phyloP scores from a whole-genome alignment of 1,140 invertebrate species.

The Magallana ariakensis region DNA sequence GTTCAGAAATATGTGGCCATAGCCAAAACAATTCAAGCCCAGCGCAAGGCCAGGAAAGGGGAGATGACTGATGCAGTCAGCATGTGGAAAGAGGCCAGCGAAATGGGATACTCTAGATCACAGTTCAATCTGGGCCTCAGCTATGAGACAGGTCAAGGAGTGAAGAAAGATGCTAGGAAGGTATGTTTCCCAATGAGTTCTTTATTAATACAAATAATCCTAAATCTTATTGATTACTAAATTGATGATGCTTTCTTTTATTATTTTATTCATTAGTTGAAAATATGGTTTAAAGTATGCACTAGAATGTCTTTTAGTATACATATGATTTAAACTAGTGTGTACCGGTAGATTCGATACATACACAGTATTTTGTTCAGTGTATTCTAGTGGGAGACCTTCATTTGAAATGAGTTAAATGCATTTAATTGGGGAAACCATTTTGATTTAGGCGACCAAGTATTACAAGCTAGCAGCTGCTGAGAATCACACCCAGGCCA shows the following conservation, averaged over 20 bases:
- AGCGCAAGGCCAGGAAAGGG: conserved; percentile 57
- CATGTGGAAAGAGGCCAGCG: conserved; percentile 65
- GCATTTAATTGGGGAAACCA: background rate
- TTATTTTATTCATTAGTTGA: too few species aligned
- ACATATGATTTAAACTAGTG: too few species aligned
- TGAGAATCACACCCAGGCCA: conserved; percentile 69
- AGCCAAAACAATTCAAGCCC: conserved; percentile 65
- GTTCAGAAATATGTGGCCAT: conserved; percentile 66
- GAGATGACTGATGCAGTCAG: conserved; percentile 64
- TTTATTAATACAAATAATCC: background rate
- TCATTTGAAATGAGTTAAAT: too few species aligned
- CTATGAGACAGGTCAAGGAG: conserved; percentile 76
- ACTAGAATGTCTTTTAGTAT: too few species aligned
- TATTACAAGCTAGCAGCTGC: conserved; percentile 72
- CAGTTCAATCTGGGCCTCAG: conserved; percentile 77
- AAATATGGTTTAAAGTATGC: too few species aligned
- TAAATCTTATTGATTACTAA: too few species aligned
- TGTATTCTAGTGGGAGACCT: too few species aligned
- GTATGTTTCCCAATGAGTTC: conserved; percentile 56
- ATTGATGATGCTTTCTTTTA: too few species aligned
- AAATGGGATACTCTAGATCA: conserved; percentile 71
- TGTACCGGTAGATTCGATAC: too few species aligned
- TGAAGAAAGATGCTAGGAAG: conserved; percentile 67
- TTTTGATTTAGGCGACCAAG: conserved; percentile 62
- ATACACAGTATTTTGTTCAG: too few species aligned